A percentile compares a stretch with the other conserved stretches of the same genome.
Evolutionary conservation across 2,888 invertebrate genomes (phyloP).

Genomic region (Platycheirus albimanus): DNA sequence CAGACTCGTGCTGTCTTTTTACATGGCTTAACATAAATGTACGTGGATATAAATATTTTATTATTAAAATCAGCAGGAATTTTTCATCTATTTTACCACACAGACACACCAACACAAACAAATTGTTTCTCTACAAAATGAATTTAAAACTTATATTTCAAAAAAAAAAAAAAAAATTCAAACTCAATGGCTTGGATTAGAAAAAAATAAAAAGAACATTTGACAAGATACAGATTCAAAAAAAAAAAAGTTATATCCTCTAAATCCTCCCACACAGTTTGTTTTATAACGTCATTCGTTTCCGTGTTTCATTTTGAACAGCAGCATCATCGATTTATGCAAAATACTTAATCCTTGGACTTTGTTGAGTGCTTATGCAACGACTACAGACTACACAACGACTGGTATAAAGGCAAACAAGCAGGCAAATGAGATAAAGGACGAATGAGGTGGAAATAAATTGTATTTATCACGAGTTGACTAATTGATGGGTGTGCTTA

Average conservation of each 20-base stretch:
- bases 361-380: conserved; percentile 42
- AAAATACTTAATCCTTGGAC: conserved; percentile 58
- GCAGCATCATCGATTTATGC: conserved; percentile 49
- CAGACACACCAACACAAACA: too few species aligned
- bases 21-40: conserved; percentile 30
- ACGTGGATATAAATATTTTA: conserved; percentile 27
- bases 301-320: conserved; percentile 37
- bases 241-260: neutral
- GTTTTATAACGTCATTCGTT: conserved; percentile 5
- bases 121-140: conserved; percentile 25
- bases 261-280: conserved; percentile 5
- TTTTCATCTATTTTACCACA: conserved; percentile 36
- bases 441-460: conserved; percentile 3
- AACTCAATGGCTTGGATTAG: conserved; percentile 2
- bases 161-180: neutral
- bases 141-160: conserved; percentile 14
- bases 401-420: too few species aligned
- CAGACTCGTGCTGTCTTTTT: neutral
- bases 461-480: conserved; percentile 32
- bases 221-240: neutral
- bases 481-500: conserved; percentile 39
- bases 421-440: neutral
- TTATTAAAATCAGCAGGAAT: conserved; percentile 60
- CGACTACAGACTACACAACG: neutral
- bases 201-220: neutral